Evolutionary conservation across 2,797 vertebrate species (phyloP), one percentile per base, ranked within the genome.

Genomic region (Spheniscus humboldti): DNA sequence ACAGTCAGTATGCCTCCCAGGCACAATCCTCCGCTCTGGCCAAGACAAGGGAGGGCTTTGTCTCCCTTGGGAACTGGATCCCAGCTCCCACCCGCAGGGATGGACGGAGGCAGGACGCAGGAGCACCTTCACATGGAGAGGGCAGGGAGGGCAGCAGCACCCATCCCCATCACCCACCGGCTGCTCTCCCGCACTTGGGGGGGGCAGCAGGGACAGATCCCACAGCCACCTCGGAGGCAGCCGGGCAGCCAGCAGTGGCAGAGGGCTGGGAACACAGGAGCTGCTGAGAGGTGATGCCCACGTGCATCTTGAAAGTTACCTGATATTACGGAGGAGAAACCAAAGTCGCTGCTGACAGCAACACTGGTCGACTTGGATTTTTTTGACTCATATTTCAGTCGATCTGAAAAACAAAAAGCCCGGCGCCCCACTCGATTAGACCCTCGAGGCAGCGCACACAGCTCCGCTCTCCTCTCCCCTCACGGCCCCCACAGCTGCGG

Each of bases 331-430:
- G 98, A 97, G 60, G 98, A 96, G 87, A 97, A 96, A 88, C 95
- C 82, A 56, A 95, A 95, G 91, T 98, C 97, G 1, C 92, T 98
- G 97, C 98, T 98, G 86, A 97, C 90, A 19, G 98, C 98, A 94
- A 96, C 97, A 56, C 98, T 98, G 98, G 87, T 98, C 52, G 98
- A 98, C 98, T 98, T 99, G 97, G 98, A 99, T 98, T 99, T 99
- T 98, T 99, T 99, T 93, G 99, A 99, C 96, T 99, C 99, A 24
- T 99, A 99, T 98, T 99, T 99, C 98, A 99, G 98, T 95, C 99
- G 99, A 98, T 99, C 99, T 99, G 98, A 97, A 99, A 99, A 96
- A 98, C 78, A 93, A 95, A 86, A 88, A 64, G 52, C 68, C 15
- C n/a, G 28, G 64, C 0, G 1, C 43, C 62, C 67, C 0, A 15